phyloP scores from a whole-genome alignment of 2,113 vertebrate genomes.

The Acrocephalus arundinaceus region DNA sequence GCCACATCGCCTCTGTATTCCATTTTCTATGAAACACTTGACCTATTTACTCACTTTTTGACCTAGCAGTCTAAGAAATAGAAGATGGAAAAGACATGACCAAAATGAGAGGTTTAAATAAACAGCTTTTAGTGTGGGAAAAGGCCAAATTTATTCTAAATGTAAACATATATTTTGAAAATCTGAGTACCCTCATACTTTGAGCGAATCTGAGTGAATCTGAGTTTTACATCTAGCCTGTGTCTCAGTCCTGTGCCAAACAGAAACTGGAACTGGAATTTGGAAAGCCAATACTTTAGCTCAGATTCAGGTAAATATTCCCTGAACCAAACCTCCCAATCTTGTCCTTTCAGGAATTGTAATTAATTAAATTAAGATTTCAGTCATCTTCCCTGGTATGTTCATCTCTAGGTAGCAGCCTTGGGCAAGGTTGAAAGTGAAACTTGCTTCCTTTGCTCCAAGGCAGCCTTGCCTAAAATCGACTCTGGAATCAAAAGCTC shows the following conservation, averaged over 20 bases:
- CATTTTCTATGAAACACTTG: conserved; percentile 14
- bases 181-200: background rate
- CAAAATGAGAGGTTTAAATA: conserved; percentile 56
- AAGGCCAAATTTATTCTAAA: conserved; percentile 10
- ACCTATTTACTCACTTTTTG: conserved; percentile 55
- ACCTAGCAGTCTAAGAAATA: conserved; percentile 38
- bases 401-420: conserved; percentile 27
- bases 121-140: conserved; percentile 33
- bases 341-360: background rate
- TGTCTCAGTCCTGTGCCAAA: background rate
- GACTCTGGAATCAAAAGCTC: conserved; percentile 23
- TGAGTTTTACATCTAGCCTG: background rate
- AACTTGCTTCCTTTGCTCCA: conserved; percentile 30
- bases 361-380: conserved; percentile 53
- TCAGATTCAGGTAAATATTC: background rate
- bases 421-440: conserved; percentile 30
- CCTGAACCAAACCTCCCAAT: background rate
- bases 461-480: conserved; percentile 30
- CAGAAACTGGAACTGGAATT: background rate
- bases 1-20: background rate
- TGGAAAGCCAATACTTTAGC: background rate
- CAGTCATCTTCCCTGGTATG: background rate
- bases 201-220: background rate
- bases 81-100: conserved; percentile 47
- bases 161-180: conserved; percentile 23